phyloP scores from a whole-genome alignment of 2,113 vertebrate species.

The Triplophysa rosa region DNA sequence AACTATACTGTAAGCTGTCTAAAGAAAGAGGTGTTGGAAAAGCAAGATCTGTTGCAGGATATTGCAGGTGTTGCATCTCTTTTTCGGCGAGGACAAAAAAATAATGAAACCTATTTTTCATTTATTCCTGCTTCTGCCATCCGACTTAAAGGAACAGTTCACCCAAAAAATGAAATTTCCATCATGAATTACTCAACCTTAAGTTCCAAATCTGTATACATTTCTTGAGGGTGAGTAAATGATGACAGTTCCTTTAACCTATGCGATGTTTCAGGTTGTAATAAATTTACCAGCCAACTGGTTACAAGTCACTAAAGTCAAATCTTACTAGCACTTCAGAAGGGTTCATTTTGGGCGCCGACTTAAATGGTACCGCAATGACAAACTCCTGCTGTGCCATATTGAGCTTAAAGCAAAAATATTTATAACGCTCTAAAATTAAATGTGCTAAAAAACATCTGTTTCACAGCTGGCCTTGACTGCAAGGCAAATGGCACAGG shows the following conservation, averaged over 20 bases:
- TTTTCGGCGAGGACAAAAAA: background rate
- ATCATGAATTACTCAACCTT: too few relatives aligned
- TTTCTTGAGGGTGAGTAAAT: too few relatives aligned
- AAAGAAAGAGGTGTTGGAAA: too few relatives aligned
- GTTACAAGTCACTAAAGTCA: slow-evolving; percentile 6
- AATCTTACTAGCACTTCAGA: background rate
- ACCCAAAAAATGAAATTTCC: too few relatives aligned
- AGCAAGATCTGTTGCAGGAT: too few relatives aligned
- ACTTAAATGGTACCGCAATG: background rate
- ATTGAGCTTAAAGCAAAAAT: slow-evolving; percentile 4
- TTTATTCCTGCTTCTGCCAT: too few relatives aligned
- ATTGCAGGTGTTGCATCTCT: too few relatives aligned
- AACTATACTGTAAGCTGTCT: too few relatives aligned
- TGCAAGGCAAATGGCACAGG: slow-evolving; percentile 19
- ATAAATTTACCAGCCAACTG: background rate
- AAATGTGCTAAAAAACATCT: slow-evolving; percentile 2
- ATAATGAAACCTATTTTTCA: too few relatives aligned
- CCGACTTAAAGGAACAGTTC: too few relatives aligned
- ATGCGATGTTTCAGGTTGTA: background rate
- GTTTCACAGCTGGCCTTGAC: slow-evolving; percentile 8
- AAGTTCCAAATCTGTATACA: too few relatives aligned
- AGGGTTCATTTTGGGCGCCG: background rate
- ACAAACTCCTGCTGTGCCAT: background rate
- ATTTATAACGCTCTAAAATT: background rate
- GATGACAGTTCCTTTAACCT: background rate